Evolutionary conservation across 92 coral and sea anemone species (phyloP), one percentile per base, ranked within the genome.

Genomic region (Parazoanthus atlanticus): DNA sequence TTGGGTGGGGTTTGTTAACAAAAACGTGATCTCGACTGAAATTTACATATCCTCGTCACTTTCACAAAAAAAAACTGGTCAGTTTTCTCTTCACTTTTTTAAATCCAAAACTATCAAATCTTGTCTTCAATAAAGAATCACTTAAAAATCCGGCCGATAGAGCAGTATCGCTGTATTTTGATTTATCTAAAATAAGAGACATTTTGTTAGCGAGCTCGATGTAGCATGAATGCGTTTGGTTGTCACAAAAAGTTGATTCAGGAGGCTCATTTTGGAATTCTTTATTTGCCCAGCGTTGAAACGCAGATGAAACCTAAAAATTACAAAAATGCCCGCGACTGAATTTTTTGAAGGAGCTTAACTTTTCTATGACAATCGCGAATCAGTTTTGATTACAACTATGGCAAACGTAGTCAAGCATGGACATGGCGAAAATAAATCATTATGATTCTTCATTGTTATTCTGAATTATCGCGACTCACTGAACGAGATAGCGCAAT

Each of bases 1-100:
- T 47, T 78, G 90, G 90, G 80, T 88, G 79, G 86, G 91, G 67
- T 80, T 80, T 80, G 79, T 40, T 72, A 71, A 84, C 87, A 71
- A 81, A 83, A 84, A 84, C 87, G 87, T 84, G 87, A 84, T 84
- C 87, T 71, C 65, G 78, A 84, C 6, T 36, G 87, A 84, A 84
- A 84, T 84, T 84, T 84, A 84, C 87, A 84, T 84, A 84, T 84
- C 66, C n/a, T 70, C 79, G 87, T 84, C 87, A 84, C 65, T 84
- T 84, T 84, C 79, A 84, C 25, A 83, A 82, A 81, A 84, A 82
- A 82, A 34, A 83, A 21, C 76, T 70, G 8, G 78, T 41, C 36
- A 69, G 17, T 70, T 84, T 71, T 43, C 46, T 84, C 78, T 71
- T 43, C 38, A 31, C 54, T 84, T 84, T 25, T 82, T 70, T 71